These are phyloP conservation scores for Coptotermes formosanus DNA, from an alignment of 1,140 invertebrate species.

Conservation along the genomic window DNA sequence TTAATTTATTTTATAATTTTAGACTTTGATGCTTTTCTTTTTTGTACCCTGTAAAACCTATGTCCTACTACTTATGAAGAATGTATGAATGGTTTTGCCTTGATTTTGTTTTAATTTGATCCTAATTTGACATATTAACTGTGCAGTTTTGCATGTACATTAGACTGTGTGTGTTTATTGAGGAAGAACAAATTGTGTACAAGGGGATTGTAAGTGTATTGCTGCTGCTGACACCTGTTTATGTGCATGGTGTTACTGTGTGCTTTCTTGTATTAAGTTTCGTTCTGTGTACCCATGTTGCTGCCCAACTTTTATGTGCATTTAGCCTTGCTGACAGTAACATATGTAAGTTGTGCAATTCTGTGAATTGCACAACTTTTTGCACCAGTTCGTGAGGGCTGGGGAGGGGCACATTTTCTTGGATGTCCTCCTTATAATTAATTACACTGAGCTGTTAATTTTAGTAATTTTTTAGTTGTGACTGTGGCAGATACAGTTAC, in stretches of 20 bases:
- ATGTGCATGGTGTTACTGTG: not conserved
- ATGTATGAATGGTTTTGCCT: conserved; percentile 15
- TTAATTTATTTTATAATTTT: conserved; percentile 26
- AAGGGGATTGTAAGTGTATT: not conserved
- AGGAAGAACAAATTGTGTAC: not conserved
- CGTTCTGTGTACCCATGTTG: not conserved
- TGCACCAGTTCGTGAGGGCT: not conserved
- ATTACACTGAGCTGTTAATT: too few relatives aligned
- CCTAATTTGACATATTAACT: not conserved
- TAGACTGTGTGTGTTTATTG: not conserved
- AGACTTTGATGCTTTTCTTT: conserved; percentile 7
- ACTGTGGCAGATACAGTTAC: too few relatives aligned
- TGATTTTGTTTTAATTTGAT: not conserved
- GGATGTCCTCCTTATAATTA: too few relatives aligned
- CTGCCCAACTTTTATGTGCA: not conserved
- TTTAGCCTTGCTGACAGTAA: not conserved
- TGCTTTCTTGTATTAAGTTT: not conserved
- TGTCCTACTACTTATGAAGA: not conserved
- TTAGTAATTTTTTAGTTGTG: too few relatives aligned
- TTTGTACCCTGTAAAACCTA: not conserved
- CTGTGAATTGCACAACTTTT: not conserved
- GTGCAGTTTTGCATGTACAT: not conserved
- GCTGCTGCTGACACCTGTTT: not conserved
- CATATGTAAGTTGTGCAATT: not conserved
- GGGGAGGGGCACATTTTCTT: not conserved